phyloP scores from a whole-genome alignment of 2,113 vertebrate genomes.

The Chloroceryle aenea region DNA sequence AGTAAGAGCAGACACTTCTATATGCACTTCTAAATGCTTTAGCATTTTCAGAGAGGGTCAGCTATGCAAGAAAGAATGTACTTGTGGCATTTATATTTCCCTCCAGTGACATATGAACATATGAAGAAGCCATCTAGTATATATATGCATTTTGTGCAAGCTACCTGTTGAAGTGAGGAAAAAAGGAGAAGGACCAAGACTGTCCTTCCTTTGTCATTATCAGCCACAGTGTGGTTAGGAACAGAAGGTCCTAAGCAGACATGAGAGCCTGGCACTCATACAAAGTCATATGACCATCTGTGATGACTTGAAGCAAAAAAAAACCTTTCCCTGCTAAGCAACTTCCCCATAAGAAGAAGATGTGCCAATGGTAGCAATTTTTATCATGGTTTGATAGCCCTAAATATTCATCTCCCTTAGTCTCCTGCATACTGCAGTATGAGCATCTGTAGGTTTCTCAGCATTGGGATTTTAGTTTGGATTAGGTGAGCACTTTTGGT shows the following conservation, averaged over 20 bases:
- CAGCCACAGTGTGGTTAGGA: not conserved
- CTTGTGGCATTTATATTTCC: not conserved
- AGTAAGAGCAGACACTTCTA: not conserved
- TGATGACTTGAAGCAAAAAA: not conserved
- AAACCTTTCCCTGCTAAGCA: not conserved
- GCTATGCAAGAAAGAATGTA: not conserved
- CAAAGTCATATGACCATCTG: fast-evolving
- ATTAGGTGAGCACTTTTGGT: not conserved
- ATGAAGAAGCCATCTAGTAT: not conserved
- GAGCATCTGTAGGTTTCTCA: not conserved
- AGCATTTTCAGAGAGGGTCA: not conserved
- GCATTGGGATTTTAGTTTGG: not conserved
- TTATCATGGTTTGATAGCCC: not conserved
- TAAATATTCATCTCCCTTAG: not conserved
- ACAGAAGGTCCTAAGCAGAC: not conserved
- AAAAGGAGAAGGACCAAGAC: not conserved
- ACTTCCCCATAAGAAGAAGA: not conserved
- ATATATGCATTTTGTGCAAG: not conserved
- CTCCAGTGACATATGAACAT: not conserved
- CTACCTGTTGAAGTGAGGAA: not conserved
- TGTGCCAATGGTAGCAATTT: not conserved
- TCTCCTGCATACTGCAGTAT: not conserved
- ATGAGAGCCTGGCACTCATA: not conserved
- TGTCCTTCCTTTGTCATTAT: not conserved
- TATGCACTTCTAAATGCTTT: not conserved